A percentile compares a stretch with the other conserved stretches of the same genome.
Conservation (phyloP, 2,888 invertebrate species). For the Harmothoe impar region DNA sequence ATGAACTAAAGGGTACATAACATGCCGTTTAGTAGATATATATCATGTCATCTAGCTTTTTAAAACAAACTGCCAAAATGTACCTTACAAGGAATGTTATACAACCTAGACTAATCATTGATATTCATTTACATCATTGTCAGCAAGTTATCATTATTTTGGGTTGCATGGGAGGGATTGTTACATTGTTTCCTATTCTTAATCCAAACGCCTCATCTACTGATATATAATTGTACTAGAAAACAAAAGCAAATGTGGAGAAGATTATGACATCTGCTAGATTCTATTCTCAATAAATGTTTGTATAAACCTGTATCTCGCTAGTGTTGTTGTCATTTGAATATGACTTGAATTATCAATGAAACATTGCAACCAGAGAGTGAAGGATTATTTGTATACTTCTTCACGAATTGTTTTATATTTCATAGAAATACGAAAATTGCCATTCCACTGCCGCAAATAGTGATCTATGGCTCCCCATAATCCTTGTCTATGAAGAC, state of each 20-base stretch:
- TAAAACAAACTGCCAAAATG: conserved; percentile 20
- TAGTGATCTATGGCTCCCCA: too few species aligned
- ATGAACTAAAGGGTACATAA: too few species aligned
- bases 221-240: not conserved
- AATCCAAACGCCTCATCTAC: not conserved
- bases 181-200: not conserved
- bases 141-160: not conserved
- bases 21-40: too few species aligned
- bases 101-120: not conserved
- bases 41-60: not conserved
- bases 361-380: too few species aligned
- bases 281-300: conserved; percentile 7
- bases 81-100: not conserved
- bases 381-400: too few species aligned
- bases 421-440: too few species aligned
- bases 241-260: not conserved
- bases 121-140: conserved; percentile 3
- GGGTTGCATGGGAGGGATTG: not conserved
- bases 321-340: not conserved
- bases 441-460: too few species aligned
- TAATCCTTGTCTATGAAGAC: too few species aligned
- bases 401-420: too few species aligned
- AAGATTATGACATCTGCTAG: not conserved
- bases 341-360: too few species aligned
- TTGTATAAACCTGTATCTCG: not conserved